A percentile compares a stretch with the other conserved stretches of the same genome.
phyloP scores from a whole-genome alignment of 2,888 invertebrate species.

The Stenotaenia linearis region DNA sequence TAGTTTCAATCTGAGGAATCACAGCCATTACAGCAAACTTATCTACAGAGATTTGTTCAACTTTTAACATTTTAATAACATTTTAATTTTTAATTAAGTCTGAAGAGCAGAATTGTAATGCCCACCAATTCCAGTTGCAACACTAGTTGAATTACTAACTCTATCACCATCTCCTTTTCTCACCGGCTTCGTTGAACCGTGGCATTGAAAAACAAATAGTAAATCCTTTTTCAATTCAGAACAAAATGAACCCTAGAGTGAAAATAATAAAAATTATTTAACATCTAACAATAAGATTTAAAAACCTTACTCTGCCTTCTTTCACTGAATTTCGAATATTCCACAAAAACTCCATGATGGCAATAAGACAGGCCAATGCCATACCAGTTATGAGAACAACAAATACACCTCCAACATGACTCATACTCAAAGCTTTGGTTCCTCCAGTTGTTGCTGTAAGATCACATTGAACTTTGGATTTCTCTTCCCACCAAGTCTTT shows the following conservation, averaged over 20 bases:
- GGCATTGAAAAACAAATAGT: neutral
- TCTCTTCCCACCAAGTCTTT: constrained; percentile 97
- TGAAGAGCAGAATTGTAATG: too few relatives aligned
- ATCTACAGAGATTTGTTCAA: too few relatives aligned
- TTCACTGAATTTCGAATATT: constrained; percentile 87
- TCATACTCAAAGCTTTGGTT: constrained; percentile 54
- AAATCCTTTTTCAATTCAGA: neutral
- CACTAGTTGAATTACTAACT: neutral
- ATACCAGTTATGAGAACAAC: constrained; percentile 89
- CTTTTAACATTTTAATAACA: too few relatives aligned
- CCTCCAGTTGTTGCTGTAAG: constrained; percentile 24
- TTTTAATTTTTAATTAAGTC: too few relatives aligned
- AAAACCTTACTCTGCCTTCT: constrained; percentile 78
- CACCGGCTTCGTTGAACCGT: neutral
- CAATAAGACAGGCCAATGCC: constrained; percentile 85
- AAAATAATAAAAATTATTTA: too few relatives aligned
- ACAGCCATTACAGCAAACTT: too few relatives aligned
- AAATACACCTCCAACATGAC: constrained; percentile 93
- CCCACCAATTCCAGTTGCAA: neutral
- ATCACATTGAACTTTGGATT: constrained; percentile 57
- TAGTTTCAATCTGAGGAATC: too few relatives aligned
- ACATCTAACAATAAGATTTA: too few relatives aligned
- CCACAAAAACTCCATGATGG: constrained; percentile 93
- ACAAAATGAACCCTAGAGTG: neutral
- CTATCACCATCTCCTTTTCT: neutral